Conservation (phyloP, 2,888 invertebrate genomes). For the Malthinus flaveolus region DNA sequence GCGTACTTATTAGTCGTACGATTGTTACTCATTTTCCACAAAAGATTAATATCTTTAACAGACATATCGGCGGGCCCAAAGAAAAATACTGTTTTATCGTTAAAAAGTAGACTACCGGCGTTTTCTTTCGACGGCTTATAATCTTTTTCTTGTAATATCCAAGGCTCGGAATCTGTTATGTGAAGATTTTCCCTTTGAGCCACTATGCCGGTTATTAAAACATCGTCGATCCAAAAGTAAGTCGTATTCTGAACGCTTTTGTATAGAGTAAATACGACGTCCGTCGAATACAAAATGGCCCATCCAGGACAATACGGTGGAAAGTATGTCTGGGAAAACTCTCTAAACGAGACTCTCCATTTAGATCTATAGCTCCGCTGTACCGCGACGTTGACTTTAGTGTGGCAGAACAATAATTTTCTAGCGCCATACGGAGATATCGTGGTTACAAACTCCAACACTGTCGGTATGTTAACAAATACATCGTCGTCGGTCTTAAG, state of each 20-base stretch:
- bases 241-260: slow-evolving; percentile 59
- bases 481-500: slow-evolving; percentile 80
- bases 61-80: slow-evolving; percentile 61
- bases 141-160: slow-evolving; percentile 10
- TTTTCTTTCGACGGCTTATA: slow-evolving; percentile 3
- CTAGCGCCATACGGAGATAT: slow-evolving; percentile 64
- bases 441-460: slow-evolving; percentile 62
- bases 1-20: slow-evolving; percentile 36
- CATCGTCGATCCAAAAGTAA: slow-evolving; percentile 78
- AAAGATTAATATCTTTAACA: slow-evolving; percentile 54
- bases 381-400: slow-evolving; percentile 54
- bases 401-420: slow-evolving; percentile 67
- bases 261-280: slow-evolving; percentile 59
- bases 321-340: slow-evolving; percentile 66
- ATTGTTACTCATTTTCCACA: slow-evolving; percentile 56
- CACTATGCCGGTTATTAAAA: slow-evolving; percentile 67
- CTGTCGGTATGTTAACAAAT: slow-evolving; percentile 68
- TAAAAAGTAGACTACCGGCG: slow-evolving; percentile 19
- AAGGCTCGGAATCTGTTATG: slow-evolving; percentile 54
- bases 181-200: slow-evolving; percentile 61
- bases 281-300: slow-evolving; percentile 63
- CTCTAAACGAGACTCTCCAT: slow-evolving; percentile 73
- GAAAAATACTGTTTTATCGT: slow-evolving; percentile 53
- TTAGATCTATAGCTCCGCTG: slow-evolving; percentile 70
- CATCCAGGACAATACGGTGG: slow-evolving; percentile 78